Percentiles rank a stretch among this genome's conserved stretches.
Conservation (phyloP, 2,113 vertebrate species). For the Eptatretus burgeri region DNA sequence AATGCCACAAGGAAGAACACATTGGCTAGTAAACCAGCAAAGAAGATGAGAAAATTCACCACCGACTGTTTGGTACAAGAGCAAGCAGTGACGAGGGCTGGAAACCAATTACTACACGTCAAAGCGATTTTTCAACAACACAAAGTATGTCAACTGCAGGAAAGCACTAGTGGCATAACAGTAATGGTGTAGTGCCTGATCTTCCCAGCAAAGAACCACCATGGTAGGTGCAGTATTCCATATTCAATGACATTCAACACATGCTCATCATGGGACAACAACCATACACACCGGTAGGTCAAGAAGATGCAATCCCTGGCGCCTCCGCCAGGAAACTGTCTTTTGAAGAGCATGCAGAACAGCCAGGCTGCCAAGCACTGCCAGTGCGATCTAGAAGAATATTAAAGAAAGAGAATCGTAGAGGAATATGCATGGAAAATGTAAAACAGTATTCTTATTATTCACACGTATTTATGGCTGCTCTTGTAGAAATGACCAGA, state of each 20-base stretch:
- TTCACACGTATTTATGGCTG: too few relatives aligned
- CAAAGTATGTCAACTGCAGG: not conserved
- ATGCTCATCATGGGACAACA: not conserved
- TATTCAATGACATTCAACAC: not conserved
- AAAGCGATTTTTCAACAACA: not conserved
- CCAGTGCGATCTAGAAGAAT: constrained; percentile 12
- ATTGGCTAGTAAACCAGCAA: constrained; percentile 13
- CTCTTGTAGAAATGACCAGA: too few relatives aligned
- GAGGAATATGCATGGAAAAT: too few relatives aligned
- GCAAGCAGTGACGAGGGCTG: not conserved
- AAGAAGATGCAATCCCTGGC: constrained; percentile 13
- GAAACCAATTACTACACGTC: not conserved
- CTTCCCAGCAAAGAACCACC: not conserved
- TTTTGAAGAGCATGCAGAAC: constrained; percentile 12
- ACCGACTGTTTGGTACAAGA: constrained; percentile 8
- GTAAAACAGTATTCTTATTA: too few relatives aligned
- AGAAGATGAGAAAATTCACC: constrained; percentile 12
- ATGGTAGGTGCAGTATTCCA: not conserved
- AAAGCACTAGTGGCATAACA: not conserved
- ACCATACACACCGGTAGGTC: constrained; percentile 11
- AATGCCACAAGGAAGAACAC: constrained; percentile 11
- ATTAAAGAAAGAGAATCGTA: too few relatives aligned
- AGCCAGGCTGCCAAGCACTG: constrained; percentile 12
- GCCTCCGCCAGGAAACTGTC: constrained; percentile 14
- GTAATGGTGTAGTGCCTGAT: not conserved